Evolutionary conservation across 2,888 invertebrate species (phyloP).

Genomic region (Steinernema carpocapsae): DNA sequence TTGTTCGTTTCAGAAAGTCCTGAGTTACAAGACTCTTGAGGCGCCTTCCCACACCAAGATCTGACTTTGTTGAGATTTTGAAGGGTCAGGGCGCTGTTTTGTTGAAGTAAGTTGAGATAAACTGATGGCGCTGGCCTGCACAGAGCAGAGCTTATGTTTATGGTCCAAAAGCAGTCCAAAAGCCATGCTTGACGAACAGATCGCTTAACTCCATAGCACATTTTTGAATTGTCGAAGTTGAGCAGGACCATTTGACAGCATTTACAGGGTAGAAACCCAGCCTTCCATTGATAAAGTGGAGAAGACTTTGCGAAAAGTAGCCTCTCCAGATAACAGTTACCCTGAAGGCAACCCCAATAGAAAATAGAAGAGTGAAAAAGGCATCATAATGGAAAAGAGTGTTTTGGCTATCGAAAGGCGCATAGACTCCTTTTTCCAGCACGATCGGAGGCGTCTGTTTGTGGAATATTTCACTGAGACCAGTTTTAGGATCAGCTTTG

Average conservation of each 20-base stretch:
- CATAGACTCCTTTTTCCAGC: conserved; percentile 53
- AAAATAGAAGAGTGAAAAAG: conserved; percentile 62
- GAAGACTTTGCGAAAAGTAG: conserved; percentile 61
- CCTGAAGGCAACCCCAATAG: conserved; percentile 54
- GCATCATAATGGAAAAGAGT: conserved; percentile 59
- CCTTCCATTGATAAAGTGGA: conserved; percentile 54
- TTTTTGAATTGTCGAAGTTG: neutral
- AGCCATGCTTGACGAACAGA: neutral
- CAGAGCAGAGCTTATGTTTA: neutral
- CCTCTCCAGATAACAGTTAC: conserved; percentile 63
- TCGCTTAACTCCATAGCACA: neutral
- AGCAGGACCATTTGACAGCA: conserved; percentile 51
- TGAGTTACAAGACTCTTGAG: no score
- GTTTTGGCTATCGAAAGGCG: conserved; percentile 65
- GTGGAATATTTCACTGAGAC: conserved; percentile 56
- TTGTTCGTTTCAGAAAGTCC: no score
- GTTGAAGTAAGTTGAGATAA: no score
- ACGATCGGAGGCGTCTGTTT: conserved; percentile 53
- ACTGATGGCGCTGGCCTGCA: neutral
- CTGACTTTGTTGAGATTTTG: no score
- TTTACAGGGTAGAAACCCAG: conserved; percentile 48
- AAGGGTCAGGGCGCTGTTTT: no score
- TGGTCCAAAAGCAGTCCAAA: neutral
- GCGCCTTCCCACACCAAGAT: no score
- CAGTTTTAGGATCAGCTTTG: conserved; percentile 41